Percentiles rank a stretch among this genome's conserved stretches.
phyloP scores from a whole-genome alignment of 2,113 vertebrate genomes.

The Ctenodactylus gundi region DNA sequence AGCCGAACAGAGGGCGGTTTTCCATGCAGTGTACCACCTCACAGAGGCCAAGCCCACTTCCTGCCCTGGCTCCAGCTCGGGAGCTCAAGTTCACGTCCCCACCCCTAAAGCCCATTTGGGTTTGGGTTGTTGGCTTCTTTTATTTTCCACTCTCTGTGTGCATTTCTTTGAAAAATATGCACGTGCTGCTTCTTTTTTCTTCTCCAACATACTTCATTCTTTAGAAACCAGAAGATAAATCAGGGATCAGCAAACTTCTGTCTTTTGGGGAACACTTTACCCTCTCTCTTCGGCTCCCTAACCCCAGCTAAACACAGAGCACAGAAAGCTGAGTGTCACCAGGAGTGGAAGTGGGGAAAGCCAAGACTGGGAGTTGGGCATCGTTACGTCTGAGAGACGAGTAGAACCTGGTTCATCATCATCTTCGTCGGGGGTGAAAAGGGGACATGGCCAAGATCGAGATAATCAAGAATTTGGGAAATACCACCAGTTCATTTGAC shows the following conservation, averaged over 20 bases:
- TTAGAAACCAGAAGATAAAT: not conserved
- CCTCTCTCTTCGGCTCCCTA: not conserved
- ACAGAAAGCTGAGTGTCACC: not conserved
- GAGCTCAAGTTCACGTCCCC: slow-evolving; percentile 79
- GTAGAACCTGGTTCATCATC: not conserved
- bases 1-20: slow-evolving; percentile 73
- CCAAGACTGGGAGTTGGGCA: not conserved
- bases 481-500: not conserved
- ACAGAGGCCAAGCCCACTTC: slow-evolving; percentile 79
- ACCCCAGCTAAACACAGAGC: not conserved
- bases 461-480: not conserved
- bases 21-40: slow-evolving; percentile 77
- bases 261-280: not conserved
- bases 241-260: not conserved
- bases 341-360: not conserved
- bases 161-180: slow-evolving; percentile 46
- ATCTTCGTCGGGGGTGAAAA: no score
- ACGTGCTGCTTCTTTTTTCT: not conserved
- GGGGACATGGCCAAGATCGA: not conserved
- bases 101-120: slow-evolving; percentile 38
- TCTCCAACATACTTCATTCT: not conserved
- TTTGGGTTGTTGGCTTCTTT: slow-evolving; percentile 11
- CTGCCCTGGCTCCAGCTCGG: slow-evolving; percentile 76
- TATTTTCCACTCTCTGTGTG: slow-evolving; percentile 48
- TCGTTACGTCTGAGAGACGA: not conserved